Conservation (phyloP, 2,113 vertebrate genomes). For the Ammodytes marinus region DNA sequence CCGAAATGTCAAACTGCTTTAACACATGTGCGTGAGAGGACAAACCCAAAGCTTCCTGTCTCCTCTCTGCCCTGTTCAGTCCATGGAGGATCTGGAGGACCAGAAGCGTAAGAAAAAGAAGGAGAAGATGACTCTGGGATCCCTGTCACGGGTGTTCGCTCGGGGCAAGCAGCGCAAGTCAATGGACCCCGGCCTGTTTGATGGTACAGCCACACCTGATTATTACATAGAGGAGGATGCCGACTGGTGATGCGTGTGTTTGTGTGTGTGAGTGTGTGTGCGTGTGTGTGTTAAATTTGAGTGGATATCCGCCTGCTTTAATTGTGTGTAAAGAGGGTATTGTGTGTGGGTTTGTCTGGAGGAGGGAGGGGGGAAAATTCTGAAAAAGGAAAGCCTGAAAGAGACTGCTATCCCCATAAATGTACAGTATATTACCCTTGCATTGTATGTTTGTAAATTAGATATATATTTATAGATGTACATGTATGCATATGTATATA, state of each 20-base stretch:
- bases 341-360: conserved; percentile 43
- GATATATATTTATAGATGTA: conserved; percentile 88
- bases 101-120: conserved; percentile 93
- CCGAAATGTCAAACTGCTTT: neutral
- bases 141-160: conserved; percentile 96
- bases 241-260: conserved; percentile 87
- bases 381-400: conserved; percentile 74
- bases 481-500: conserved; percentile 87
- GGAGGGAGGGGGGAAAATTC: conserved; percentile 68
- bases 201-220: conserved; percentile 95
- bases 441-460: conserved; percentile 86
- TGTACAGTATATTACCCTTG: conserved; percentile 86
- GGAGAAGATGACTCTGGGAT: conserved; percentile 96
- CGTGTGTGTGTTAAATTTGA: conserved; percentile 40
- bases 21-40: neutral
- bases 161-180: conserved; percentile 97
- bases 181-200: conserved; percentile 96
- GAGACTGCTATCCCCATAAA: conserved; percentile 82
- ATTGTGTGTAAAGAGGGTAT: conserved; percentile 54
- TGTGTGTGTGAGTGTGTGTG: conserved; percentile 28
- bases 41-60: conserved; percentile 9
- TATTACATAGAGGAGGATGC: conserved; percentile 99
- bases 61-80: conserved; percentile 80
- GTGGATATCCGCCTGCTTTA: conserved; percentile 53
- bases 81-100: conserved; percentile 98